Conservation (phyloP, 2,113 vertebrate genomes). For the Peromyscus californicus region DNA sequence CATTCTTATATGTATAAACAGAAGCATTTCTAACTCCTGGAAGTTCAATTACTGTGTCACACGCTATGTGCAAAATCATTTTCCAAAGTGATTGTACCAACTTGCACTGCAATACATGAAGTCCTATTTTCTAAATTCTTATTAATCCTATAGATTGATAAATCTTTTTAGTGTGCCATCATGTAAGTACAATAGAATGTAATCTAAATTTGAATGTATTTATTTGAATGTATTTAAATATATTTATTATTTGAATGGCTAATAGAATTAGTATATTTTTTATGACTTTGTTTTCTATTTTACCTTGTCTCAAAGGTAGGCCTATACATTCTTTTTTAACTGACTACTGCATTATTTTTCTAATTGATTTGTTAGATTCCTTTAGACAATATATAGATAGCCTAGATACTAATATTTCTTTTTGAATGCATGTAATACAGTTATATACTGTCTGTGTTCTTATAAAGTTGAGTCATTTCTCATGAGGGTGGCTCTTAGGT, state of each 20-base stretch:
- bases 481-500: neutral
- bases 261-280: neutral
- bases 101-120: neutral
- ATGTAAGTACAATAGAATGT: neutral
- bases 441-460: neutral
- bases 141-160: neutral
- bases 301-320: neutral
- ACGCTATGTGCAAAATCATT: neutral
- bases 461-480: neutral
- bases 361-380: neutral
- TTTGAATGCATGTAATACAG: neutral
- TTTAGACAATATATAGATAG: neutral
- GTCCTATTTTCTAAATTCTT: neutral
- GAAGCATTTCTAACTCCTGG: neutral
- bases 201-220: neutral
- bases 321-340: neutral
- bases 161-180: neutral
- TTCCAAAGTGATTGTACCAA: neutral
- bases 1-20: neutral
- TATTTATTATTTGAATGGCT: neutral
- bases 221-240: neutral
- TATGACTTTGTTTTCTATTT: neutral
- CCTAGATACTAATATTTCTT: neutral
- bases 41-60: too few relatives aligned
- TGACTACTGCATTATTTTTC: neutral